These are phyloP conservation scores for Oreochromis spilurus DNA, from an alignment of 2,113 vertebrate genomes.

Conservation along the genomic window DNA sequence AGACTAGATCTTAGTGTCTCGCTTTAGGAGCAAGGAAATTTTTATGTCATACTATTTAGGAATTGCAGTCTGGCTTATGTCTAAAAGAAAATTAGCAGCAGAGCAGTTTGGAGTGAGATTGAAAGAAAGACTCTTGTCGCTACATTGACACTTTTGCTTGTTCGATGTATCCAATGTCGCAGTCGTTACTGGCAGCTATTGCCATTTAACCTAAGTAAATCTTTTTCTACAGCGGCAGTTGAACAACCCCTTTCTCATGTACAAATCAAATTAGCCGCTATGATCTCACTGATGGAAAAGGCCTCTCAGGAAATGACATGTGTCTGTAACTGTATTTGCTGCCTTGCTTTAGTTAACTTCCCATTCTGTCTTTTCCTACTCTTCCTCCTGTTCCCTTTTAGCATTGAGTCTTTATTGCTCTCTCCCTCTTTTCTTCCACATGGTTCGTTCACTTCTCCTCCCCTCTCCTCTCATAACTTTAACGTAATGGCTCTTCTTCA, in stretches of 20 bases:
- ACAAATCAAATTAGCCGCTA: conserved; percentile 51
- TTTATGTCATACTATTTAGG: not conserved
- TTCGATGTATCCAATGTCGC: not conserved
- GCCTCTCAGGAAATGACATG: conserved; percentile 56
- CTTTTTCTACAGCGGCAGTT: not conserved
- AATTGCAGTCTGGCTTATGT: not conserved
- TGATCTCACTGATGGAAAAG: conserved; percentile 46
- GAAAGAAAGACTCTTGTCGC: not conserved
- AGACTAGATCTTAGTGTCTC: not conserved
- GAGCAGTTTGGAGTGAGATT: not conserved
- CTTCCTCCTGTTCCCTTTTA: not conserved
- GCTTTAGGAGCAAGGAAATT: not conserved
- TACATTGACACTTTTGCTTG: not conserved
- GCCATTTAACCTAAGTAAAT: conserved; percentile 10
- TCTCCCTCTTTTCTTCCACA: not conserved
- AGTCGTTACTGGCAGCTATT: not conserved
- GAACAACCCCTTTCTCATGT: not conserved
- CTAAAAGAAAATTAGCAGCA: not conserved
- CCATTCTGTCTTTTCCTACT: not conserved
- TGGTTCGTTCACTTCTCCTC: not conserved
- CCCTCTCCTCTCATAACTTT: conserved; percentile 21
- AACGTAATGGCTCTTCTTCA: conserved; percentile 28
- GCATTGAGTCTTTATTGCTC: not conserved
- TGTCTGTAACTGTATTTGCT: conserved; percentile 27
- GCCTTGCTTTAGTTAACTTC: conserved; percentile 15